Conservation (phyloP, 2,888 invertebrate genomes). For the Philhelius pedissequus region DNA sequence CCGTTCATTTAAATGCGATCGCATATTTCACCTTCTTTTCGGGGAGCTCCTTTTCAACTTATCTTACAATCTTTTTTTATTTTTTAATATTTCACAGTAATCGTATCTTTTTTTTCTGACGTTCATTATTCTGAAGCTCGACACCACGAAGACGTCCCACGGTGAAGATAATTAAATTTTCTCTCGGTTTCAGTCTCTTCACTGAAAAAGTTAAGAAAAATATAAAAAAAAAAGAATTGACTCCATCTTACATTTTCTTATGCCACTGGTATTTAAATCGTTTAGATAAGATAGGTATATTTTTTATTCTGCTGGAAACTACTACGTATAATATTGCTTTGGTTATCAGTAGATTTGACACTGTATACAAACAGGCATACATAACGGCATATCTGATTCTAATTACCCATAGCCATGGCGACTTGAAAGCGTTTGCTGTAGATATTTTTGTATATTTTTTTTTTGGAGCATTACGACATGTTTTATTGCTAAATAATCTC, state of each 20-base stretch:
- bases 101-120: neutral
- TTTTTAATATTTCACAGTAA: neutral
- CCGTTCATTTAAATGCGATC: slow-evolving; percentile 21
- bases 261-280: slow-evolving; percentile 25
- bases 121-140: slow-evolving; percentile 17
- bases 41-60: neutral
- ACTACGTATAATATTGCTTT: neutral
- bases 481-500: slow-evolving; percentile 54
- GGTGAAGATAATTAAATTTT: slow-evolving; percentile 64
- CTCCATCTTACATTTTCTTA: slow-evolving; percentile 1
- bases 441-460: too few relatives aligned
- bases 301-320: neutral
- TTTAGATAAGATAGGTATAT: slow-evolving; percentile 25
- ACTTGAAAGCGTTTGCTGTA: slow-evolving; percentile 10
- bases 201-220: neutral
- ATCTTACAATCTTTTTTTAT: neutral
- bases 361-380: neutral
- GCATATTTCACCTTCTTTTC: slow-evolving; percentile 26
- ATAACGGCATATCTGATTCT: slow-evolving; percentile 28
- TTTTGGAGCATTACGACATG: slow-evolving; percentile 51
- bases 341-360: slow-evolving; percentile 49
- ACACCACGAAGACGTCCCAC: slow-evolving; percentile 46
- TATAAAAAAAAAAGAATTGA: neutral
- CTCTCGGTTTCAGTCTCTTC: slow-evolving; percentile 12
- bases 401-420: slow-evolving; percentile 24